Conservation (phyloP, 2,888 invertebrate species). For the Norana najaformis region DNA sequence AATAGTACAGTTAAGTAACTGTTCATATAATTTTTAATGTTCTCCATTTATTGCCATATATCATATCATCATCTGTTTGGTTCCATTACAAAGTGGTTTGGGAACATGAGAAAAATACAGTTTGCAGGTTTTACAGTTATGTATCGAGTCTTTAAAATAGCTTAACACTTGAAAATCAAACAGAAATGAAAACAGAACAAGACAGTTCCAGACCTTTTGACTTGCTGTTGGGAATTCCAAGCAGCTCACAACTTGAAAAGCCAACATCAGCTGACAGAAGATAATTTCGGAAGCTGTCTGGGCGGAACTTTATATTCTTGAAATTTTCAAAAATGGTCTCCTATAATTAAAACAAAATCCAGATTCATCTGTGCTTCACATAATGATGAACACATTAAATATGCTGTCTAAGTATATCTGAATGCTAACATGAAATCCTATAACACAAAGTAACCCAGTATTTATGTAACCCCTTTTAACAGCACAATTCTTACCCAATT, state of each 20-base stretch:
- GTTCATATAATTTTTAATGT: too few species aligned
- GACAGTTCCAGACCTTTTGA: slow-evolving; percentile 71
- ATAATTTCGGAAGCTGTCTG: slow-evolving; percentile 90
- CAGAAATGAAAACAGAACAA: not conserved
- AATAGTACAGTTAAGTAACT: too few species aligned
- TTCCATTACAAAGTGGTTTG: too few species aligned
- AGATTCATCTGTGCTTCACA: not conserved
- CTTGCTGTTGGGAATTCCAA: slow-evolving; percentile 79
- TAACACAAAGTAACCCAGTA: too few species aligned
- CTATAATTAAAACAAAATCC: slow-evolving; percentile 49
- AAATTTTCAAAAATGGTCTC: slow-evolving; percentile 73
- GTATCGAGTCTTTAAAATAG: not conserved
- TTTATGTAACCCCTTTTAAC: too few species aligned
- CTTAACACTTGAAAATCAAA: too few species aligned
- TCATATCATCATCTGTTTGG: too few species aligned
- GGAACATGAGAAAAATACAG: not conserved
- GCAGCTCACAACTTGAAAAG: slow-evolving; percentile 83
- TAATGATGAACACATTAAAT: not conserved
- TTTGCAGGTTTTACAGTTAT: not conserved
- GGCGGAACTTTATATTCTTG: slow-evolving; percentile 70
- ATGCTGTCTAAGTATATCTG: not conserved
- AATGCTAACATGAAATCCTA: not conserved
- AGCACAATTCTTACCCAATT: too few species aligned
- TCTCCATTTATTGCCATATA: too few species aligned
- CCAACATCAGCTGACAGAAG: slow-evolving; percentile 83